Base-by-base conservation (phyloP, 2,888 invertebrate species). In the Odontocerum albicorne region DNA sequence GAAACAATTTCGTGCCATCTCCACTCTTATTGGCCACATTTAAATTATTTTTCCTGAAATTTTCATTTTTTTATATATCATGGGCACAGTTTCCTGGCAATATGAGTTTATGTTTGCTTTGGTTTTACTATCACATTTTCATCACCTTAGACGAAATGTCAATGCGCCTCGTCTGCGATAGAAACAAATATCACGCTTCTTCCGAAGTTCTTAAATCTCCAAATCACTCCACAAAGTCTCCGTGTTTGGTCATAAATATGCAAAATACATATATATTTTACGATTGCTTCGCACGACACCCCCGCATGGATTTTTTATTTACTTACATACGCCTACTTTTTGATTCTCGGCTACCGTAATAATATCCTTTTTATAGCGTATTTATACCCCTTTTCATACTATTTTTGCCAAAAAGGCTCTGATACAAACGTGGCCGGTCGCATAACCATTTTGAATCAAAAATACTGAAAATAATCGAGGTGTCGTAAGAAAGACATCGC, bases 361-460 rank as follows among this genome's bases (percentile, higher is more conserved):
- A 33, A 45, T 33, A 33, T 33, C 20, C 8, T 45, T 45, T 45
- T 45, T 32, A 32, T 33, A 20, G 45, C 45, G 20, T 45, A 45
- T 45, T 33, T 45, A 45, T 45, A 33, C 45, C 45, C 45, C 20
- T 32, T 45, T 33, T 45, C 33, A 33, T 32, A 33, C 33, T 45
- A 45, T 45, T 33, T 33, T 19, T 31, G 10, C 33, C 45, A 33
- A 33, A 33, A 45, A 19, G 19, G 19, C 7, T 13, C 10, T 13
- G 33, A 13, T 15, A 45, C 21, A 33, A 20, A 17, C 31, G 12
- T 19, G 17, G 40, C 8, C 15, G 19, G 33, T 17, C 19, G 19
- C 8, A 17, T 32, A 45, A 20, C 33, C 45, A 17, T 17, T 27
- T 32, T 13, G 12, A 33, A 22, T n/a, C 19, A 3, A 13, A 32